A percentile compares a stretch with the other conserved stretches of the same genome.
These are phyloP conservation scores for Vicugna pacos DNA, from an alignment of 2,113 vertebrate genomes.

Conservation along the genomic window DNA sequence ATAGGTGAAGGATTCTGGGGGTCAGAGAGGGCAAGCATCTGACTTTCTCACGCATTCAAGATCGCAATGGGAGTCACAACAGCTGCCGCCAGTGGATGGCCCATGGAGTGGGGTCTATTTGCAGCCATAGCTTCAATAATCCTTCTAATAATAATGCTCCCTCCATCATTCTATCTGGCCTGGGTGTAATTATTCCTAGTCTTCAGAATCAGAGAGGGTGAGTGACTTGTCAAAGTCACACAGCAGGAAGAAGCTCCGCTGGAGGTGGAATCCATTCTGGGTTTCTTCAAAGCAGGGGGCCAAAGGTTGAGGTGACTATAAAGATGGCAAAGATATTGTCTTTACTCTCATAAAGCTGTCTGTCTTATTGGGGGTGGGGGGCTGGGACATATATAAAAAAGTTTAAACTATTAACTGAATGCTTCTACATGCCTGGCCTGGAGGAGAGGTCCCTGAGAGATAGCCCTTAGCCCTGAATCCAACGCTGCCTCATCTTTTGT, in stretches of 20 bases:
- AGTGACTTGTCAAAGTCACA: not conserved
- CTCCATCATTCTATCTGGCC: not conserved
- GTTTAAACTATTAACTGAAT: not conserved
- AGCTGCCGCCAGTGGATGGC: not conserved
- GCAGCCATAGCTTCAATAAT: not conserved
- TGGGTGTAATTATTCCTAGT: not conserved
- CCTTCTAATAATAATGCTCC: not conserved
- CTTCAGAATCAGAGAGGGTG: not conserved
- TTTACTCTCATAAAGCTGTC: not conserved
- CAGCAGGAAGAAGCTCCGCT: not conserved
- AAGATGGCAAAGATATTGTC: not conserved
- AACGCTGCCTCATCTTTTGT: accelerated
- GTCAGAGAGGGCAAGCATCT: not conserved
- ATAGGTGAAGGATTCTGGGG: not conserved
- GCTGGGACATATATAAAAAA: not conserved
- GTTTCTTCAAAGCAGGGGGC: not conserved
- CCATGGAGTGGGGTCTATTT: not conserved
- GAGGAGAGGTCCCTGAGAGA: not conserved
- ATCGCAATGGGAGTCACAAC: not conserved
- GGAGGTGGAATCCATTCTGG: not conserved
- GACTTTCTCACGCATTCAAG: not conserved
- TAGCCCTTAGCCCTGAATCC: not conserved
- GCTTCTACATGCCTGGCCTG: not conserved
- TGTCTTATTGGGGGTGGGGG: not conserved
- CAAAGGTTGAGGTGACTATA: not conserved